A percentile compares a stretch with the other conserved stretches of the same genome.
Evolutionary conservation across 2,113 vertebrate genomes (phyloP).

Genomic region (Harpagus bidentatus): DNA sequence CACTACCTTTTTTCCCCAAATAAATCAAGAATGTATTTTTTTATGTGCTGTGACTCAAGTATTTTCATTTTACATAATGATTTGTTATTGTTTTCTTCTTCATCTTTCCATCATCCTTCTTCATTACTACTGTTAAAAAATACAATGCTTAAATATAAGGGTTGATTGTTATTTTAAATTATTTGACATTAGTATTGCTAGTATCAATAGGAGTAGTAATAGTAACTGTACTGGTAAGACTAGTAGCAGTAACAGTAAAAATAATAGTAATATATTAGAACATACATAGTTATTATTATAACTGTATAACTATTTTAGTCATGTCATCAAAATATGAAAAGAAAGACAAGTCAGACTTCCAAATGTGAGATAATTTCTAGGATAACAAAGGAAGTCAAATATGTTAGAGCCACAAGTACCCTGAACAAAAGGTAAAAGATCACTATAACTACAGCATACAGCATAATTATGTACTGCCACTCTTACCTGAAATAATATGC

Average conservation of each 20-base stretch:
- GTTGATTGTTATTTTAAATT: neutral
- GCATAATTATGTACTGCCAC: neutral
- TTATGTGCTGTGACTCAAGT: neutral
- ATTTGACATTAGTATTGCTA: neutral
- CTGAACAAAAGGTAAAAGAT: neutral
- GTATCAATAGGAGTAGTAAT: neutral
- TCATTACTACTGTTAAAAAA: neutral
- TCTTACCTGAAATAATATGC: neutral
- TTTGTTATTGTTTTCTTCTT: neutral
- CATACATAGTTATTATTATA: neutral
- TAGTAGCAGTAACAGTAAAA: neutral
- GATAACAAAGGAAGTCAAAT: neutral
- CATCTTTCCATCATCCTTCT: neutral
- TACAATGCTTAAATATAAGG: neutral
- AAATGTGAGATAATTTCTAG: neutral
- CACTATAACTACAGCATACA: neutral
- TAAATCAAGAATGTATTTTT: neutral
- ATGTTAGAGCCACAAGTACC: neutral
- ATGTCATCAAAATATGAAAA: neutral
- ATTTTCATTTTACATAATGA: neutral
- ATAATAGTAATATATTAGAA: neutral
- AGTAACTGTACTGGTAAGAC: neutral
- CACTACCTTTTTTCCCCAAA: neutral
- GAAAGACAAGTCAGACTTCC: neutral
- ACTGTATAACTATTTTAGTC: neutral